Percentiles rank a stretch among this genome's conserved stretches.
phyloP scores from a whole-genome alignment of 2,888 invertebrate genomes.

The Podotricha telesiphe region DNA sequence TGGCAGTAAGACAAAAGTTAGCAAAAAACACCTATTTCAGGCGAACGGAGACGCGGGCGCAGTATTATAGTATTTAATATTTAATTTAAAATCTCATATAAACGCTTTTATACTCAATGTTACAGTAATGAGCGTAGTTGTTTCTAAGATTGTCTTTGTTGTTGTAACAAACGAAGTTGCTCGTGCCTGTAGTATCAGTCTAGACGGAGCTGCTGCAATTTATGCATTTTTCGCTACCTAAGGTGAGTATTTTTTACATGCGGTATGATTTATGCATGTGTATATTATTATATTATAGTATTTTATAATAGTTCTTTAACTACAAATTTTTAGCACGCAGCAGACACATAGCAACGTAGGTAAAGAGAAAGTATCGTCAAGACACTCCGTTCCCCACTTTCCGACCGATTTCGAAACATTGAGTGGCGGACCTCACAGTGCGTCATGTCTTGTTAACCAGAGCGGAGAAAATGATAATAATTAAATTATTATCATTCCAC shows the following conservation, averaged over 20 bases:
- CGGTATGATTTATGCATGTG: slow-evolving; percentile 37
- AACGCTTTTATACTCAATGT: slow-evolving; percentile 37
- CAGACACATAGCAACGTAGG: too few relatives aligned
- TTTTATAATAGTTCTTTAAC: too few relatives aligned
- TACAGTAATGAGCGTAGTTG: slow-evolving; percentile 58
- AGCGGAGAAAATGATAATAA: too few relatives aligned
- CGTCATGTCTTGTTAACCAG: too few relatives aligned
- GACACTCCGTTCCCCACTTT: too few relatives aligned
- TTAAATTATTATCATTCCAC: too few relatives aligned
- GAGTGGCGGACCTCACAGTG: too few relatives aligned
- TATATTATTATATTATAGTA: not conserved
- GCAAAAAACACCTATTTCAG: not conserved
- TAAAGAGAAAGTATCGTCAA: too few relatives aligned
- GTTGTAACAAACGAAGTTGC: slow-evolving; percentile 45
- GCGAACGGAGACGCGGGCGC: not conserved
- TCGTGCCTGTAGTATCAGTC: slow-evolving; percentile 50
- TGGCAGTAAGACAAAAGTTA: too few relatives aligned
- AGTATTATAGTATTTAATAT: slow-evolving; percentile 4
- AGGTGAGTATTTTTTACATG: slow-evolving; percentile 27
- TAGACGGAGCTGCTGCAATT: slow-evolving; percentile 47
- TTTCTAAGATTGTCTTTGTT: slow-evolving; percentile 53
- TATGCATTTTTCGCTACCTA: slow-evolving; percentile 31
- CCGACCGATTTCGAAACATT: too few relatives aligned
- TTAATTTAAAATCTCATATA: slow-evolving; percentile 13
- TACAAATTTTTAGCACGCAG: too few relatives aligned